Evolutionary conservation across 2,888 invertebrate species (phyloP).

Genomic region (Hirtodrosophila duncani): DNA sequence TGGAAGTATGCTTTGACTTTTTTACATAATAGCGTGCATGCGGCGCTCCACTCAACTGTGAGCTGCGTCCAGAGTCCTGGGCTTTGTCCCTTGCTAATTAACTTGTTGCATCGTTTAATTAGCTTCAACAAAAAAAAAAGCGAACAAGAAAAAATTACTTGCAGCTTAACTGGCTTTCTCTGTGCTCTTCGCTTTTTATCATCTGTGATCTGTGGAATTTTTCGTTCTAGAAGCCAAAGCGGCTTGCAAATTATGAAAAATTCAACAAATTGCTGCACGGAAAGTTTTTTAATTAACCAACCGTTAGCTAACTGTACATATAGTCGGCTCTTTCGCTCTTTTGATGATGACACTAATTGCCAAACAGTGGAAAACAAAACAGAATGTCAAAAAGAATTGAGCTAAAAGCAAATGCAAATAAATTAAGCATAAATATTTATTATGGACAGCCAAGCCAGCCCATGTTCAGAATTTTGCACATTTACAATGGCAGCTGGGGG

Average conservation of each 20-base stretch:
- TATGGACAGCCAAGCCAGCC: conserved; percentile 20
- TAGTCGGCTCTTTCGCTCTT: background rate
- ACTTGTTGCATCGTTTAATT: conserved; percentile 69
- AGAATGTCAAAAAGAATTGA: conserved; percentile 41
- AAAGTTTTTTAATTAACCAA: conserved; percentile 69
- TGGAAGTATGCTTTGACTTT: conserved; percentile 50
- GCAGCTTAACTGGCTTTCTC: conserved; percentile 41
- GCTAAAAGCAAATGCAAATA: conserved; percentile 50
- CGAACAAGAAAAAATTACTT: conserved; percentile 19
- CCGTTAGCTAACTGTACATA: conserved; percentile 33
- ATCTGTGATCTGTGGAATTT: too few species aligned
- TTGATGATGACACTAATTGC: conserved; percentile 43
- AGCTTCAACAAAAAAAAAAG: conserved; percentile 27
- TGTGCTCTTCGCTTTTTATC: conserved; percentile 14
- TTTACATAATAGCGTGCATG: conserved; percentile 27
- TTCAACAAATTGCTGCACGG: conserved; percentile 61
- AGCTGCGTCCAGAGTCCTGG: conserved; percentile 34
- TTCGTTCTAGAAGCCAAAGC: conserved; percentile 23
- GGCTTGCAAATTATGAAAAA: conserved; percentile 62
- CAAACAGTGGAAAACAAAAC: conserved; percentile 26
- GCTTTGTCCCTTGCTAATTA: conserved; percentile 54
- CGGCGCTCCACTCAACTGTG: too few species aligned
- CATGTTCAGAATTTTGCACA: conserved; percentile 41
- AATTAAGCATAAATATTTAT: conserved; percentile 53
- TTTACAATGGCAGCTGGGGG: conserved; percentile 40